These are phyloP conservation scores for Montipora sp. DNA, from an alignment of 64 coral and sea anemone genomes.

Conservation along the genomic window DNA sequence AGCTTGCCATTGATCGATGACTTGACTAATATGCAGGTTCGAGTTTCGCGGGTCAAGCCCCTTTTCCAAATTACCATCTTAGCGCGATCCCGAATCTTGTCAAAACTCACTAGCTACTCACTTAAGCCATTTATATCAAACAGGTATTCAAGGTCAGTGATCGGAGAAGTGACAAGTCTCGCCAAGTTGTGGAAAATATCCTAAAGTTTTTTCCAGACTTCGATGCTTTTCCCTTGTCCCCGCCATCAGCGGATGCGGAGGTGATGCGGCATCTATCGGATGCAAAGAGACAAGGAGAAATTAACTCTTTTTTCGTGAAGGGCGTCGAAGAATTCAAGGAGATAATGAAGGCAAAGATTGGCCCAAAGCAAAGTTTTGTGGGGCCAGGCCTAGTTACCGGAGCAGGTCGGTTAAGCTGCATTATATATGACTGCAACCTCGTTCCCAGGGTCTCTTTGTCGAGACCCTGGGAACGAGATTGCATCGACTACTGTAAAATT, in stretches of 20 bases:
- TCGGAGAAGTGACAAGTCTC: slow-evolving; percentile 26
- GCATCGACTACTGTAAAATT: too few relatives aligned
- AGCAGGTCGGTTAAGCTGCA: slow-evolving; percentile 14
- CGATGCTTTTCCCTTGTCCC: slow-evolving; percentile 38
- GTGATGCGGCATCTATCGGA: slow-evolving; percentile 42
- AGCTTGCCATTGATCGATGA: too few relatives aligned
- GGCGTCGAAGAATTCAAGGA: slow-evolving; percentile 43
- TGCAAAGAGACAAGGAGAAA: not conserved
- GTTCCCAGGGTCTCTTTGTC: too few relatives aligned
- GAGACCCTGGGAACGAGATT: too few relatives aligned
- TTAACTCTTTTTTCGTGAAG: not conserved
- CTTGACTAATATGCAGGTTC: too few relatives aligned
- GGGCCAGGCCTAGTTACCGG: slow-evolving; percentile 42
- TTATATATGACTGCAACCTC: not conserved
- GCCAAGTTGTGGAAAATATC: slow-evolving; percentile 45
- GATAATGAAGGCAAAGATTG: not conserved
- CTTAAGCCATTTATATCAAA: not conserved
- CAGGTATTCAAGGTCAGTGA: slow-evolving; percentile 12
- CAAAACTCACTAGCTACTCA: too few relatives aligned
- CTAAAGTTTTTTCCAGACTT: slow-evolving; percentile 50
- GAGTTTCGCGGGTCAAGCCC: too few relatives aligned
- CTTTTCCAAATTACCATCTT: too few relatives aligned
- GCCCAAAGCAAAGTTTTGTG: slow-evolving; percentile 22
- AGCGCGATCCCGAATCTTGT: too few relatives aligned
- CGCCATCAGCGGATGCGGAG: slow-evolving; percentile 29